Evolutionary conservation across 2,888 invertebrate genomes (phyloP).

Genomic region (Ectobius pallidus): DNA sequence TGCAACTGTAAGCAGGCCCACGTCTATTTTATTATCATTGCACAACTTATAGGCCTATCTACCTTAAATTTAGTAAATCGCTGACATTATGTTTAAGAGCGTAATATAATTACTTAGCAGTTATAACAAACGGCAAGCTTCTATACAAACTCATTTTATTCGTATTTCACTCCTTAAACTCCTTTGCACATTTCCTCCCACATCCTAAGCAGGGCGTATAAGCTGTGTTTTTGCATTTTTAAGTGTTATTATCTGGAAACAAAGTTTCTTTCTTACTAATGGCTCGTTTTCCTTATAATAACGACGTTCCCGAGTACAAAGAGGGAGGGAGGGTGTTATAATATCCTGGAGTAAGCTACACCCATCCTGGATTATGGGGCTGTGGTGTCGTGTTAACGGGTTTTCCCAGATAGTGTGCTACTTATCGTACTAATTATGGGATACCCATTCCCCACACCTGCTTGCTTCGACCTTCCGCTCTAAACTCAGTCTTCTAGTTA

Average conservation of each 20-base stretch:
- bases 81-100: too few species aligned
- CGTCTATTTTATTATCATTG: too few species aligned
- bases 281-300: constrained; percentile 23
- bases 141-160: too few species aligned
- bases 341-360: not conserved
- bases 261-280: constrained; percentile 36
- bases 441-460: not conserved
- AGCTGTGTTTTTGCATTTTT: not conserved
- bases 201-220: not conserved
- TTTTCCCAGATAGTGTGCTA: not conserved
- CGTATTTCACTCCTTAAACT: too few species aligned
- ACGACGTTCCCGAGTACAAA: constrained; percentile 1
- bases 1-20: too few species aligned
- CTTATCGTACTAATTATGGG: constrained; percentile 1
- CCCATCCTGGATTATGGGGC: not conserved
- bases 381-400: not conserved
- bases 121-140: too few species aligned
- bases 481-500: too few species aligned
- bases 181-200: too few species aligned
- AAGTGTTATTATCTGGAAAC: constrained; percentile 35
- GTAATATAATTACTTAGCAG: too few species aligned
- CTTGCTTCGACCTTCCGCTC: not conserved
- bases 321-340: not conserved
- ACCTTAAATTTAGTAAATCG: too few species aligned
- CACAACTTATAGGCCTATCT: too few species aligned